phyloP scores from a whole-genome alignment of 1,140 invertebrate genomes.

The Papilio polytes region DNA sequence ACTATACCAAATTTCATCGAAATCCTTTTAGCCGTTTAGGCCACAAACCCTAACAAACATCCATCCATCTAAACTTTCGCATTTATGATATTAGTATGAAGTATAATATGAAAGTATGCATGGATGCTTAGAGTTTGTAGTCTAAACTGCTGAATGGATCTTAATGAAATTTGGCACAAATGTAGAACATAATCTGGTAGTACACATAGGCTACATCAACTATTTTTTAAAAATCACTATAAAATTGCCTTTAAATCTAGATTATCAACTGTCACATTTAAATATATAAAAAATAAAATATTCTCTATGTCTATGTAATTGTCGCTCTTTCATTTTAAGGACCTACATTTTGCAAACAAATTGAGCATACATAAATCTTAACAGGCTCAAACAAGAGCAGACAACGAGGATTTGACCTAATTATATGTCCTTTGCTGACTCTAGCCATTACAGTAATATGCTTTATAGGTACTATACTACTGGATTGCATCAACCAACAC shows the following conservation, averaged over 20 bases:
- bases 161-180: no score
- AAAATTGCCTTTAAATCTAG: neutral
- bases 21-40: no score
- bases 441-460: neutral
- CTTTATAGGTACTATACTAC: neutral
- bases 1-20: no score
- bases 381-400: neutral
- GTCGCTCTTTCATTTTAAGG: neutral
- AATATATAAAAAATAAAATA: no score
- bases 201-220: neutral
- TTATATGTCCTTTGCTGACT: slow-evolving; percentile 1
- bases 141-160: no score
- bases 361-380: neutral
- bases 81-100: no score
- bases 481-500: neutral
- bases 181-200: no score
- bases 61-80: no score
- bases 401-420: slow-evolving; percentile 18
- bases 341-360: neutral
- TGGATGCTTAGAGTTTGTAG: no score
- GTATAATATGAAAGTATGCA: no score
- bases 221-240: neutral
- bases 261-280: neutral
- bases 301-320: neutral
- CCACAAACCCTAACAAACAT: no score